Percentiles rank a stretch among this genome's conserved stretches.
phyloP scores from a whole-genome alignment of 2,113 vertebrate species.

The Polyodon spathula region DNA sequence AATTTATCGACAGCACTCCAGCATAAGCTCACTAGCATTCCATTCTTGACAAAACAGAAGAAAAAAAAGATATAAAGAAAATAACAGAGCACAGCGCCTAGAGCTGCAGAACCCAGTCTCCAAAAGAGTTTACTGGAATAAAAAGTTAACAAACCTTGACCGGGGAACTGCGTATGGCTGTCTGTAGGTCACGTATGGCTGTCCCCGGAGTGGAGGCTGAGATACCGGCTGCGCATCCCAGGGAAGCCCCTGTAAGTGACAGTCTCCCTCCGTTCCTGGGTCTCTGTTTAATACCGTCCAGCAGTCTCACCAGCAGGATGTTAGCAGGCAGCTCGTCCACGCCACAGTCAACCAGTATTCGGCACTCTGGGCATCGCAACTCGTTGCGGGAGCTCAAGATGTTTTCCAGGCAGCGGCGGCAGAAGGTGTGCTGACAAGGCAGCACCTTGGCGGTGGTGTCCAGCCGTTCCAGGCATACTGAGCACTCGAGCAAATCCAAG shows the following conservation, averaged over 20 bases:
- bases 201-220: conserved; percentile 58
- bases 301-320: conserved; percentile 81
- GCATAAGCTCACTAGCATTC: too few species aligned
- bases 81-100: too few species aligned
- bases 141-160: conserved; percentile 63
- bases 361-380: conserved; percentile 89
- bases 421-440: conserved; percentile 94
- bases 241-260: conserved; percentile 43
- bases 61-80: too few species aligned
- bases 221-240: conserved; percentile 52
- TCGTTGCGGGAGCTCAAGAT: conserved; percentile 85
- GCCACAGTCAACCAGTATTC: conserved; percentile 86
- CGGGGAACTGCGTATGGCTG: conserved; percentile 61
- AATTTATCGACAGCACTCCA: too few species aligned
- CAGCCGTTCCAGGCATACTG: conserved; percentile 88
- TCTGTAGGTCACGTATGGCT: conserved; percentile 61
- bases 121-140: not conserved
- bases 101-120: not conserved
- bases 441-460: conserved; percentile 87
- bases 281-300: conserved; percentile 86
- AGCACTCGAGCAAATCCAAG: conserved; percentile 88
- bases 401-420: conserved; percentile 89
- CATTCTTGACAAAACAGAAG: too few species aligned
- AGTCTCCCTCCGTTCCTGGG: conserved; percentile 55
- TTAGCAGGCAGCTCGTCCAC: conserved; percentile 89